A percentile compares a stretch with the other conserved stretches of the same genome.
Evolutionary conservation across 2,113 vertebrate species (phyloP).

Genomic region (Coturnix japonica): DNA sequence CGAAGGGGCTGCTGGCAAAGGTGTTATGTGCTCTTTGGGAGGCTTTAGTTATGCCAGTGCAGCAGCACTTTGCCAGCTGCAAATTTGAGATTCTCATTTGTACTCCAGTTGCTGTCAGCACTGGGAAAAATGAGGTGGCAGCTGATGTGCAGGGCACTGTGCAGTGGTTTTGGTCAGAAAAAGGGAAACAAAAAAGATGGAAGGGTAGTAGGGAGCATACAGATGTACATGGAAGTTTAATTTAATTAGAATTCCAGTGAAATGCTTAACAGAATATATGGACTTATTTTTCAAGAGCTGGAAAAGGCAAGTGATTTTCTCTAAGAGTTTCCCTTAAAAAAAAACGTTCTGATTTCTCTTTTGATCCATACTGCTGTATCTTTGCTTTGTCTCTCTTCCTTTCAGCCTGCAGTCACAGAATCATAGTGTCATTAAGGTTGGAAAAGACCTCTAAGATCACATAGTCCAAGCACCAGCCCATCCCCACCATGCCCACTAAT

Average conservation of each 20-base stretch:
- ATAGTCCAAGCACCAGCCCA: no score
- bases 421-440: no score
- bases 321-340: background rate
- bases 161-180: background rate
- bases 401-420: background rate
- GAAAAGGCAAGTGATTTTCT: background rate
- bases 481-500: no score
- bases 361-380: background rate
- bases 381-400: background rate
- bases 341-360: background rate
- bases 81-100: background rate
- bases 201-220: background rate
- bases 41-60: background rate
- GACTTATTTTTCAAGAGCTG: background rate
- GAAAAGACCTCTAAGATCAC: no score
- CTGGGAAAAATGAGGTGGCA: background rate
- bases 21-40: rapidly evolving
- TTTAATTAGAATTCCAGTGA: background rate
- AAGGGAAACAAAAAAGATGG: background rate
- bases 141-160: background rate
- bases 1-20: background rate
- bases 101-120: rapidly evolving
- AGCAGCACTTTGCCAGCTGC: background rate
- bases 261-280: background rate
- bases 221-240: rapidly evolving